Evolutionary conservation across 1,140 invertebrate species (phyloP), one percentile per base, ranked within the genome.

Genomic region (Lucilia sericata): DNA sequence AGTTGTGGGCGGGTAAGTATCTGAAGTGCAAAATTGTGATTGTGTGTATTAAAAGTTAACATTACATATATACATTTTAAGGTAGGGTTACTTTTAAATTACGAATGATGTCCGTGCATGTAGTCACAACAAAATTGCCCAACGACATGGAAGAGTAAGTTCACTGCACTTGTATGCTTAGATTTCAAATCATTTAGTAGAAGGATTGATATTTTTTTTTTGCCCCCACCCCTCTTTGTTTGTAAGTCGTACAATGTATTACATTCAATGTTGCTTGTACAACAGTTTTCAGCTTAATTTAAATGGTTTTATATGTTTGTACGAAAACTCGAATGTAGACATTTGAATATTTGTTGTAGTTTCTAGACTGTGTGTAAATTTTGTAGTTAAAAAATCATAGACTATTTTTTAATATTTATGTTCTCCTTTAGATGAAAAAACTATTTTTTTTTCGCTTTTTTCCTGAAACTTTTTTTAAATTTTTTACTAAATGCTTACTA

Each of bases 151-250:
- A 70, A 70, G 65, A 70, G 21, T 70, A 70, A 70, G 65, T 70
- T 70, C 65, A 70, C 65, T 70, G 65, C 65, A 70, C 65, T 70
- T 70, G 65, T 70, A 70, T 70, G 65, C 19, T 70, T 70, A 70
- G 65, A 70, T 70, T 70, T 70, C 65, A 70, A 70, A 70, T 70
- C 65, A 25, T 70, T 70, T 70, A 70, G 65, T 70, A 70, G 55
- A 60, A 70, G 65, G 65, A 70, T 70, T 70, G 65, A 70, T 70
- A 70, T 70, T 70, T 70, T 25, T 7, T n/a, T 70, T 21, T 30
- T 30, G 1, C 25, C 25, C 25, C 25, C 0, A 10, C 21, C 21
- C 5, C n/a, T 60, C 14, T n/a, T 25, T 3, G 65, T 21, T 19
- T 9, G 19, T 70, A 70, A 21, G n/a, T 12, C 21, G 19, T 19